Percentiles rank a stretch among this genome's conserved stretches.
These are phyloP conservation scores for Telmatochromis brachygnathus DNA, from an alignment of 2,113 vertebrate genomes.

Conservation along the genomic window DNA sequence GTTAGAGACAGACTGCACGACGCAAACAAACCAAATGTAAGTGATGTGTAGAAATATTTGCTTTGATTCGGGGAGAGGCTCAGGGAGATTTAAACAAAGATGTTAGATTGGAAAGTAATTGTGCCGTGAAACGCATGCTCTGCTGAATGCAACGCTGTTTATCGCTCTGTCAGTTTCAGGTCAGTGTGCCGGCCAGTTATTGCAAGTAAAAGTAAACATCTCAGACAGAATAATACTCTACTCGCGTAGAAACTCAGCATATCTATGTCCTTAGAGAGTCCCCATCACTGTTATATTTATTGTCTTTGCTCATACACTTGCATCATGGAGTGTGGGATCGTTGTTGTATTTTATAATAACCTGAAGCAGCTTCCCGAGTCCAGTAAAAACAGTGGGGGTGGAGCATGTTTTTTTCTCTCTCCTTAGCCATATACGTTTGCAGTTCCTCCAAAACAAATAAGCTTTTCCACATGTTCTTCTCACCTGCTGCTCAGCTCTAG, in stretches of 20 bases:
- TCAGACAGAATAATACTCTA: not conserved
- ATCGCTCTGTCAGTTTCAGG: not conserved
- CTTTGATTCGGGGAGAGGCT: not conserved
- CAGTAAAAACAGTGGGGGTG: conserved; percentile 61
- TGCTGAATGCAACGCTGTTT: not conserved
- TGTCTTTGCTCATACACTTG: not conserved
- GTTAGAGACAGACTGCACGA: not conserved
- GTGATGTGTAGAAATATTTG: not conserved
- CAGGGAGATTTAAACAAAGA: not conserved
- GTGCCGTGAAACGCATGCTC: not conserved
- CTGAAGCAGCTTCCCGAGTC: conserved; percentile 47
- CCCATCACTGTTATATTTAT: not conserved
- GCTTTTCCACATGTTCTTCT: conserved; percentile 56
- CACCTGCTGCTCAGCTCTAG: conserved; percentile 24
- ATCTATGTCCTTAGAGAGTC: not conserved
- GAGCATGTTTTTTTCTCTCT: conserved; percentile 21
- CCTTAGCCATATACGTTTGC: conserved; percentile 26
- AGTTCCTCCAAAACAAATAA: conserved; percentile 36
- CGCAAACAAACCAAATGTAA: not conserved
- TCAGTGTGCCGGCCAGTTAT: not conserved
- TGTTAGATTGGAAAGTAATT: not conserved
- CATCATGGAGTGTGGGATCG: not conserved
- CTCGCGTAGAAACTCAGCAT: not conserved
- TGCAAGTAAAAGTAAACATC: not conserved
- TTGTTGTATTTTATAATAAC: conserved; percentile 52